Conservation (phyloP, 2,113 vertebrate genomes). For the Dicerorhinus sumatrensis region DNA sequence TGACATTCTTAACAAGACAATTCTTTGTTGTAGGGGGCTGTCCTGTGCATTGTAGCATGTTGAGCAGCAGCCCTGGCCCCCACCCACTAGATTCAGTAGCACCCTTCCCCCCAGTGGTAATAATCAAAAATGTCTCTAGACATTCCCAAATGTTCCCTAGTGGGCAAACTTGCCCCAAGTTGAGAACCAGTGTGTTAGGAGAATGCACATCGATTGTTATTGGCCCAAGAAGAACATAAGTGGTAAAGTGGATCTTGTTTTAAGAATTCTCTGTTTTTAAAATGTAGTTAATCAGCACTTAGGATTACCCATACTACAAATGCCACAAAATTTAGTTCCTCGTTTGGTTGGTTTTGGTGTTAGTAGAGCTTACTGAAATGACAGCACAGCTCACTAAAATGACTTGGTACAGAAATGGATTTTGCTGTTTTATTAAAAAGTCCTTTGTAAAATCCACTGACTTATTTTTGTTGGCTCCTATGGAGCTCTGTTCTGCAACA, state of each 20-base stretch:
- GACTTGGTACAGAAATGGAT: conserved; percentile 11
- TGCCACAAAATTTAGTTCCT: not conserved
- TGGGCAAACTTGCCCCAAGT: not conserved
- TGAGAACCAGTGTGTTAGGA: not conserved
- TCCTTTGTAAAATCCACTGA: conserved; percentile 74
- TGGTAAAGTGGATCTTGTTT: not conserved
- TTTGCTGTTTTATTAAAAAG: conserved; percentile 76
- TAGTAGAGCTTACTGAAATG: not conserved
- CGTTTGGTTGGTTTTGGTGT: conserved; percentile 30
- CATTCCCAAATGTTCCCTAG: not conserved
- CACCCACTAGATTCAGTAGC: not conserved
- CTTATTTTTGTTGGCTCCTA: conserved; percentile 78
- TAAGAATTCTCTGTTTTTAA: conserved; percentile 23
- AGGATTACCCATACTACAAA: not conserved
- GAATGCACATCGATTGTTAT: not conserved
- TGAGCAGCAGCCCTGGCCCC: not conserved
- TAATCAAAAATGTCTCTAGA: not conserved
- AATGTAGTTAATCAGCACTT: not conserved
- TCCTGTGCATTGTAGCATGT: not conserved
- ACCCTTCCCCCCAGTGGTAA: not conserved
- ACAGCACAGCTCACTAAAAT: not conserved
- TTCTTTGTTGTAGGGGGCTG: not conserved
- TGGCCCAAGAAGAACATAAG: not conserved
- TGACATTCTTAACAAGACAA: not conserved
- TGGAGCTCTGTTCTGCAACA: conserved; percentile 47